Evolutionary conservation across 2,113 vertebrate species (phyloP), one percentile per base, ranked within the genome.

Genomic region (Marcusenius ussheri): DNA sequence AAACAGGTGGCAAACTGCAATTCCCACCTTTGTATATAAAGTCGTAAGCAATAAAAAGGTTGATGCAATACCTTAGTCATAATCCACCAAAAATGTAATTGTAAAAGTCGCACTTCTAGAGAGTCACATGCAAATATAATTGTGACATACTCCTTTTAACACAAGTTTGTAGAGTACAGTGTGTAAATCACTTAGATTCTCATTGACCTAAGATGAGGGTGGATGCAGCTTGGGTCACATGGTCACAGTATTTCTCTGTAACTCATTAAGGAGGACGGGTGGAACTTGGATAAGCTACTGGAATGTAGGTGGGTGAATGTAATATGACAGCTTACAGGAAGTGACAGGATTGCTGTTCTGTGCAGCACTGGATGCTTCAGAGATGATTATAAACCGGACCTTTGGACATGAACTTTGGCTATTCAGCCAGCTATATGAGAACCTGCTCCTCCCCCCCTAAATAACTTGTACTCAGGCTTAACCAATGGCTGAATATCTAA

Each of bases 1-100:
- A 27, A 93, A 93, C 91, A 24, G 39, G 47, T 89, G 88, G 74
- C 84, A 42, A 15, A 39, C 31, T 77, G 74, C 27, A 39, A 51
- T 53, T 42, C 62, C 70, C 47, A 89, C 90, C 91, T 92, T 35
- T 87, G 91, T 90, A 91, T 92, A 89, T 35, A 56, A 47, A 62
- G 35, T 93, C 83, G 89, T 77, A 92, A 94, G 94, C 94, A 95
- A 94, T 95, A 95, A 94, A 88, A 92, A 39, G 92, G 89, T 47
- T 66, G n/a, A 90, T 91, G 89, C 74, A 89, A 50, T 90, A 56
- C 92, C 15, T 56, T 49, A 15, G 86, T 83, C 86, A 93, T n/a
- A 51, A 90, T 50, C 80, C 88, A 83, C 88, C 31, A 51, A 83
- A 39, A 50, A 53, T 51, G 3, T 35, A 15, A 83, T 46, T 45